Conservation (phyloP, 2,797 vertebrate species). For the Novumbra hubbsi region DNA sequence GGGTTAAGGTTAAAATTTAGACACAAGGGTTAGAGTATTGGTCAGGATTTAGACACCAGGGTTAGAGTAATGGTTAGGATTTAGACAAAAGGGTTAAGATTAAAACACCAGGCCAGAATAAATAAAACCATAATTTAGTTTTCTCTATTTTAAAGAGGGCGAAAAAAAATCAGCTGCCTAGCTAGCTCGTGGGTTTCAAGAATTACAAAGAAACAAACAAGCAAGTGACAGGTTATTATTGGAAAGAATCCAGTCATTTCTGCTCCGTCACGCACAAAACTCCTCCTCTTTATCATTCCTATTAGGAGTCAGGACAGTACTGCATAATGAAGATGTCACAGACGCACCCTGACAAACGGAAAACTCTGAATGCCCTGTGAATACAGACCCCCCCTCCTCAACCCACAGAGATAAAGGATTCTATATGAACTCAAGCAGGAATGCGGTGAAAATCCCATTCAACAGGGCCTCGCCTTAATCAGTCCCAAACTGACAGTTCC, state of each 20-base stretch:
- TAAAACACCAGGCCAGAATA: too few relatives aligned
- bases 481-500: slow-evolving; percentile 44
- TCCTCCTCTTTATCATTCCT: too few relatives aligned
- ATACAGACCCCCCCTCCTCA: slow-evolving; percentile 53
- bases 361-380: slow-evolving; percentile 43
- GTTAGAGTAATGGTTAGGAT: too few relatives aligned
- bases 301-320: too few relatives aligned
- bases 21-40: too few relatives aligned
- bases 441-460: slow-evolving; percentile 71
- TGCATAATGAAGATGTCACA: slow-evolving; percentile 60
- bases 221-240: neutral
- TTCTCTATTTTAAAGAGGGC: slow-evolving; percentile 53
- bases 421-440: slow-evolving; percentile 57
- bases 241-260: too few relatives aligned
- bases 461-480: slow-evolving; percentile 53
- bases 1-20: too few relatives aligned
- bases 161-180: slow-evolving; percentile 9
- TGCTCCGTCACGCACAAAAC: too few relatives aligned
- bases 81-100: too few relatives aligned
- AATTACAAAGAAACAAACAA: neutral
- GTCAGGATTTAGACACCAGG: too few relatives aligned
- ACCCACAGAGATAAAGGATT: slow-evolving; percentile 45
- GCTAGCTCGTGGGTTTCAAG: too few relatives aligned
- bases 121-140: too few relatives aligned
- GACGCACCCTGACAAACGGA: slow-evolving; percentile 8